Evolutionary conservation across 1,140 invertebrate species (phyloP), one percentile per base, ranked within the genome.

Genomic region (Zophobas morio): DNA sequence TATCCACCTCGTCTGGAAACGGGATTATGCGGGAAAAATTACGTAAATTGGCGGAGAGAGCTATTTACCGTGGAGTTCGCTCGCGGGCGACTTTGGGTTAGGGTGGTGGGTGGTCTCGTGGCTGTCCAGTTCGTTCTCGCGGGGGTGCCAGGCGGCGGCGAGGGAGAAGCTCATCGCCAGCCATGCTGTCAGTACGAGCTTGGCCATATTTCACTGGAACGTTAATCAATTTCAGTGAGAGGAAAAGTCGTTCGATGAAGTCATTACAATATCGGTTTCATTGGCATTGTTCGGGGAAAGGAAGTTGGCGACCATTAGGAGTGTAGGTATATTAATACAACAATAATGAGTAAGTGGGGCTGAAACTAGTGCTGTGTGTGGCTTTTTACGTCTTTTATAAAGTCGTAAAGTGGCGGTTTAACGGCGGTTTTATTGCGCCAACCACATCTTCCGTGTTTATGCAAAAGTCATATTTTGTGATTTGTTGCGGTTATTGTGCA

Each of bases 1-100:
- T 86, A 74, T 88, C 85, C 53, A 87, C 82, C 81, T 87, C 85
- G 77, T 80, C 86, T 86, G 75, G 53, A 83, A 79, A 37, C 6
- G 20, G 4, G 37, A 60, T 60, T 37, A 60, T 60, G 53, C n/a
- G 57, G 8, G 57, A 37, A 8, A 2, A 20, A 60, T 60, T 60
- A 3, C n/a, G 33, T 20, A 66, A 71, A 35, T 56, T 8, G 57
- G 35, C 3, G 42, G 37, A 42, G 37, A 1, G 1, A 33, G 42
- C 32, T 56, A 3, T 42, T 53, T 57, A 77, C 74, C 56, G 42
- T 75, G 51, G 49, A 77, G 63, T 32, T n/a, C 35, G 33, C 56
- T 66, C 8, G 76, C 76, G 6, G 76, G 76, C 20, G 70, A 77
- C 49, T 77, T 77, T 1, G 54, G 70, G 71, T 77, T 77, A 8